Base-by-base conservation (phyloP, 2,113 vertebrate species). In the Oxyruncus cristatus region DNA sequence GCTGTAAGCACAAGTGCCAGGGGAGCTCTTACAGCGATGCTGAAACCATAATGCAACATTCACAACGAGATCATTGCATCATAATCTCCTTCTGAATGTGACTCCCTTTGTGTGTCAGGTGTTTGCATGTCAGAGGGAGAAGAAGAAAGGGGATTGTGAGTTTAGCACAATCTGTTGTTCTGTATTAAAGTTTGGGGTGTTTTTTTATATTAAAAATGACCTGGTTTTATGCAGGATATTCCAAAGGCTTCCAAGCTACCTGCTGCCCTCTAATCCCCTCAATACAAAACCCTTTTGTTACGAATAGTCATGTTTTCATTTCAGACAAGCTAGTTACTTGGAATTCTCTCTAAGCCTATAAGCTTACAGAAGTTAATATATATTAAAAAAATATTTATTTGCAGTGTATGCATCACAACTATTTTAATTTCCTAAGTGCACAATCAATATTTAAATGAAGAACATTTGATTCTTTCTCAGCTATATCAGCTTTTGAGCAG, bases 31-130 rank as follows among this genome's bases (percentile, higher is more conserved):
- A 97, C 61, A 92, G 78, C 49, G 76, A 95, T 96, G 95, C 92
- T 95, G 92, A 96, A 95, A 94, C 97, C 95, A 93, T 98, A 97
- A 98, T 97, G 97, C 97, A 97, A 96, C 82, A n/a, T 92, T 97
- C 96, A 95, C 96, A 95, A 94, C 23, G 91, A 97, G 97, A 98
- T 98, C 97, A 98, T 98, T 97, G 96, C 97, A 95, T 97, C 97
- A 94, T 98, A 97, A 98, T 98, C 97, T 97, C 95, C 93, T 98
- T 97, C 93, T 96, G 88, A 96, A 91, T 96, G 88, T 93, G 95
- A 97, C 95, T 96, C 92, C 93, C 95, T 96, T 96, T 97, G 94
- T 97, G 87, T 92, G 94, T 91, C 79, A 93, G 89, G 84, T 86
- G 88, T 95, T 97, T 88, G 92, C 83, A 90, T 97, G 97, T 96